Percentiles rank a stretch among this genome's conserved stretches.
Conservation (phyloP, 2,113 vertebrate species). For the Procapra przewalskii region DNA sequence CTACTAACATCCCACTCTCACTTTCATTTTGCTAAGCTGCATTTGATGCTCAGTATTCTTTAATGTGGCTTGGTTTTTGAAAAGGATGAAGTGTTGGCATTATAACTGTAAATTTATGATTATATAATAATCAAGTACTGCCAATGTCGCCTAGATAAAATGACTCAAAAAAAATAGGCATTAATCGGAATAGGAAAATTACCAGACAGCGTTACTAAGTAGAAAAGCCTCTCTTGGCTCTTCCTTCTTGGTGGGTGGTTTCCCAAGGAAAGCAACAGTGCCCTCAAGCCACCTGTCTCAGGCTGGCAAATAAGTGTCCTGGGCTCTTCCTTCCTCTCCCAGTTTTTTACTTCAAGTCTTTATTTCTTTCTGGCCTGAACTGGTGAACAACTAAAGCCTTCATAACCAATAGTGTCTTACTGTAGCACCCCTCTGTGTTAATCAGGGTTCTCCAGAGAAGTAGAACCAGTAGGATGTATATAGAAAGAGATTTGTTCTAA, state of each 20-base stretch:
- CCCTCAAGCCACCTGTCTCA: neutral
- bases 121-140: neutral
- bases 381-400: neutral
- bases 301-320: neutral
- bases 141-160: constrained; percentile 9
- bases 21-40: neutral
- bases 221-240: neutral
- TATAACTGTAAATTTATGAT: neutral
- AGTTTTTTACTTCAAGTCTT: neutral
- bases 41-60: neutral
- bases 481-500: neutral
- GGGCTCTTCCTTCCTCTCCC: neutral
- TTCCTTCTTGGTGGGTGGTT: neutral
- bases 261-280: neutral
- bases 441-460: neutral
- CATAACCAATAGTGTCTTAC: neutral
- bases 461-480: neutral
- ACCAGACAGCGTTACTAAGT: neutral
- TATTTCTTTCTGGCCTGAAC: neutral
- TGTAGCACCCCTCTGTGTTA: neutral
- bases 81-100: neutral
- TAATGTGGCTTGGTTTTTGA: neutral
- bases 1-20: neutral
- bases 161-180: constrained; percentile 39
- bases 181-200: constrained; percentile 11